phyloP scores from a whole-genome alignment of 37 sponge, comb jelly and placozoan species.

The Ianthella basta region DNA sequence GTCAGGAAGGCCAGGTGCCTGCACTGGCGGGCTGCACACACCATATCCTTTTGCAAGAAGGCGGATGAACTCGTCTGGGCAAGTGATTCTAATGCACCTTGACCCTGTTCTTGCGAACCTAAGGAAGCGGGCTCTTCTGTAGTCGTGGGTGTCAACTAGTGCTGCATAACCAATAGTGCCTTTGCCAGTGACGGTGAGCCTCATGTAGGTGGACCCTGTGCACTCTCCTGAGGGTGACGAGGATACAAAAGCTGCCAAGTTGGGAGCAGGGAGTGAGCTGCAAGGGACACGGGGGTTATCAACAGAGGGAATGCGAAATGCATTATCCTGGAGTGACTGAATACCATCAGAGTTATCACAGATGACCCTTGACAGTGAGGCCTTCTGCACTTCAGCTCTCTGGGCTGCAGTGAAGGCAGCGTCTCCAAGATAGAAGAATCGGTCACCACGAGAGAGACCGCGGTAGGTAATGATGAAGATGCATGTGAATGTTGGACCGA shows the following conservation, averaged over 20 bases:
- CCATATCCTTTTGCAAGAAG: no score
- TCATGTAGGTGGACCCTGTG: no score
- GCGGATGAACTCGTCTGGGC: no score
- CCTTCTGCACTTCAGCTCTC: slow-evolving; percentile 47
- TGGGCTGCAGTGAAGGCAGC: slow-evolving; percentile 83
- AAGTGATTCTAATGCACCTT: no score
- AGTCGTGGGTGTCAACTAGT: no score
- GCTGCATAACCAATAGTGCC: neutral
- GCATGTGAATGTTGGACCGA: slow-evolving; percentile 90
- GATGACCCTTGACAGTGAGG: slow-evolving; percentile 67
- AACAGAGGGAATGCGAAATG: slow-evolving; percentile 39
- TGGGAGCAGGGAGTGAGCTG: neutral
- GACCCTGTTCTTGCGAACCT: no score
- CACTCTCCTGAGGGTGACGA: neutral
- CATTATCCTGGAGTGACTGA: slow-evolving; percentile 63
- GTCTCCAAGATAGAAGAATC: slow-evolving; percentile 81
- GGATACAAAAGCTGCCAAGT: neutral
- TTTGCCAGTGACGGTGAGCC: neutral
- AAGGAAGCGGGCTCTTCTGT: no score
- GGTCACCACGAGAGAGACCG: slow-evolving; percentile 79
- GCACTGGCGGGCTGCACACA: no score
- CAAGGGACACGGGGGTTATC: neutral
- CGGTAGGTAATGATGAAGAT: slow-evolving; percentile 82
- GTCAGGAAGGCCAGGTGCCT: no score
- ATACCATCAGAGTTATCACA: slow-evolving; percentile 86